Base-by-base conservation (phyloP, 2,113 vertebrate species). In the Callocephalon fimbriatum region DNA sequence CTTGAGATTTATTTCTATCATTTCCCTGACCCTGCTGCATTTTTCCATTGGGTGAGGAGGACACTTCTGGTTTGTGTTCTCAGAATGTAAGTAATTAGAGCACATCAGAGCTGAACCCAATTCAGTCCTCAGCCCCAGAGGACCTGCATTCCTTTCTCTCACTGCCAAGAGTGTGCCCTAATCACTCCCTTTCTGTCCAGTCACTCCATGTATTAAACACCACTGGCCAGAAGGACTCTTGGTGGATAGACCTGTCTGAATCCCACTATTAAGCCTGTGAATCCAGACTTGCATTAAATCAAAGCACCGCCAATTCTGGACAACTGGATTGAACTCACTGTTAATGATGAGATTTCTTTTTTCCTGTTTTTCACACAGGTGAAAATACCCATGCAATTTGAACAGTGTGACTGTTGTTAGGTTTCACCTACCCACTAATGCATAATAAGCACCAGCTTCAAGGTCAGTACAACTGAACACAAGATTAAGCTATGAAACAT, bases 351-450 rank as follows among this genome's bases (percentile, higher is more conserved):
- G 12, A 25, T 25, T 75, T 81, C 27, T 45, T 47, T 31, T 32
- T 23, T 18, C n/a, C 23, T 12, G 0, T 0, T 8, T 0, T 8
- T 8, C 70, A 26, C 3, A 27, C 37, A 50, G 12, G 16, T 68
- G 23, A 9, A 74, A 35, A 27, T 4, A 9, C 10, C 53, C 26
- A 21, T 1, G 17, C 45, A 29, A 5, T 25, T 42, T 5, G 47
- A 63, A 79, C 20, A 70, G 5, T 2, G 20, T 12, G 19, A 27
- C 0, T 32, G 20, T 3, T 35, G n/a, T 2, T 58, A 25, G 38
- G 18, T 25, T 68, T 67, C 65, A 42, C 9, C 35, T 56, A 15
- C n/a, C 50, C 67, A 9, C 7, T 18, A 47, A 78, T 77, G 42
- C 37, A 23, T 1, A 26, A 51, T 2, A 6, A 44, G 12, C 53